These are phyloP conservation scores for Harpalus rubripes DNA, from an alignment of 2,888 invertebrate species.

Conservation along the genomic window DNA sequence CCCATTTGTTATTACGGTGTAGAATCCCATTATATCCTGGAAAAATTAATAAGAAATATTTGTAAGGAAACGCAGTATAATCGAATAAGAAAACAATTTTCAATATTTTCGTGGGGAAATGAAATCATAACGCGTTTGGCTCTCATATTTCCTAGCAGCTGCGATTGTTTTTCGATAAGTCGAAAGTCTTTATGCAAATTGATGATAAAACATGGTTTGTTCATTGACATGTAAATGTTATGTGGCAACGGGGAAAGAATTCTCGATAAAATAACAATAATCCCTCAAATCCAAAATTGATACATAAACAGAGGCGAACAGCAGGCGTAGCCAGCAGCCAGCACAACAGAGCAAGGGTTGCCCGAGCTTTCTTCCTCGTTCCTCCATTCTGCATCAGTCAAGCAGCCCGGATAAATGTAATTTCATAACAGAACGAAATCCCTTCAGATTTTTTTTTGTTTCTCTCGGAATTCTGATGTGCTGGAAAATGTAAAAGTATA, in stretches of 20 bases:
- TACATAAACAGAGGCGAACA: constrained; percentile 57
- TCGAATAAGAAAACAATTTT: too few species aligned
- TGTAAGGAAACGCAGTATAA: too few species aligned
- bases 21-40: too few species aligned
- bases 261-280: constrained; percentile 63
- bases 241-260: constrained; percentile 43
- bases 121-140: not conserved
- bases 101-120: not conserved
- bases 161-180: constrained; percentile 3
- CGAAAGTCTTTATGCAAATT: constrained; percentile 13
- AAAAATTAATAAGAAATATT: too few species aligned
- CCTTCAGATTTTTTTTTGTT: constrained; percentile 58
- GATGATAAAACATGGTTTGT: constrained; percentile 19
- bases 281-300: constrained; percentile 62
- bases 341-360: constrained; percentile 1
- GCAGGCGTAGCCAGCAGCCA: not conserved
- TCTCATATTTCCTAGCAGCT: not conserved
- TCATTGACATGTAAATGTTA: constrained; percentile 56
- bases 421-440: constrained; percentile 63
- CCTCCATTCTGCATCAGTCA: constrained; percentile 42
- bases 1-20: too few species aligned
- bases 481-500: constrained; percentile 55
- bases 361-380: not conserved
- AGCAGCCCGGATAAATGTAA: constrained; percentile 61
- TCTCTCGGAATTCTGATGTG: constrained; percentile 54